Evolutionary conservation across 2,797 vertebrate genomes (phyloP).

Genomic region (Cheracebus regulus): DNA sequence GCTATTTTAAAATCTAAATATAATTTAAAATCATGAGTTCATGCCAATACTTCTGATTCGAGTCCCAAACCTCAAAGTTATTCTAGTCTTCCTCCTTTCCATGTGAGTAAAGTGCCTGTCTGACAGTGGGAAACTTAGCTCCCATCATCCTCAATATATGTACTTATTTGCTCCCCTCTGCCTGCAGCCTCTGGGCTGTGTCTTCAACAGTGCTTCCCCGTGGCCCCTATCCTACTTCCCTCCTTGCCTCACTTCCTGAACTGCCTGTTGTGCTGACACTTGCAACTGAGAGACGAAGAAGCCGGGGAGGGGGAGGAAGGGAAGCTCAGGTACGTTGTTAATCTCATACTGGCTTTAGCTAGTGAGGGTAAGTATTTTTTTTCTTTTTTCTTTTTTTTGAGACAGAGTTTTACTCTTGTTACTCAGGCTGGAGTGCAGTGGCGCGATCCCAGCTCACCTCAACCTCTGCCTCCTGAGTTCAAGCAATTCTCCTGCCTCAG

Average conservation of each 20-base stretch:
- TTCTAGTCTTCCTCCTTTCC: background rate
- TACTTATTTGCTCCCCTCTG: background rate
- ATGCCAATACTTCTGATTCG: background rate
- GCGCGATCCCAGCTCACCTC: no score
- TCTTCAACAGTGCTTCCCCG: background rate
- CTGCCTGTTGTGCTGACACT: background rate
- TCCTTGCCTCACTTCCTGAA: background rate
- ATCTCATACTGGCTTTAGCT: background rate
- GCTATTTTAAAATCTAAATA: background rate
- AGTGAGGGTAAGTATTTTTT: background rate
- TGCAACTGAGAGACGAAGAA: background rate
- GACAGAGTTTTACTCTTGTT: no score
- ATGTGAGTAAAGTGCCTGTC: background rate
- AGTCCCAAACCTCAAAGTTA: background rate
- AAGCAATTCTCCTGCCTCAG: no score
- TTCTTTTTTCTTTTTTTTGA: no score
- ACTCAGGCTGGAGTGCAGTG: no score
- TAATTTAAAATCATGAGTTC: background rate
- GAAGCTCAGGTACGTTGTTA: background rate
- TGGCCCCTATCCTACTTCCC: background rate
- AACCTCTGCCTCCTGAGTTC: no score
- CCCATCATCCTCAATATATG: background rate
- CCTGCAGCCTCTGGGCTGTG: background rate
- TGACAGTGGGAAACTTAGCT: background rate
- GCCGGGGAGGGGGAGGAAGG: fast-evolving